A percentile compares a stretch with the other conserved stretches of the same genome.
Conservation (phyloP, 2,797 vertebrate species). For the Rhinichthys osculus region DNA sequence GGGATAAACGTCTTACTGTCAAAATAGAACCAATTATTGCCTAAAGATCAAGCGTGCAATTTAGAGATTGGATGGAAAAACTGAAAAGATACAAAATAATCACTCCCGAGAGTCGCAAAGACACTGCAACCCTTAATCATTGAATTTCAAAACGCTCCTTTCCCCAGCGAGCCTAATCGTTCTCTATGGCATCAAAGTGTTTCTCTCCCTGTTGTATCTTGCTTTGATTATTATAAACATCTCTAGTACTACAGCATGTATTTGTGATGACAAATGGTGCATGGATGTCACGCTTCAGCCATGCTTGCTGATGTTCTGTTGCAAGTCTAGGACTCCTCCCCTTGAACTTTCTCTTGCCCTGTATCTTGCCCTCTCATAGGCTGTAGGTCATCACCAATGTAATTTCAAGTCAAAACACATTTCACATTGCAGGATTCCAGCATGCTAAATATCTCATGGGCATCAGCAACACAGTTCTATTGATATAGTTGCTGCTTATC, state of each 20-base stretch:
- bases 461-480: too few relatives aligned
- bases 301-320: too few relatives aligned
- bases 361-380: too few relatives aligned
- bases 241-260: neutral
- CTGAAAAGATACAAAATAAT: conserved; percentile 20
- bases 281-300: too few relatives aligned
- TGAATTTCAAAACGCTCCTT: conserved; percentile 22
- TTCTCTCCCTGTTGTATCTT: neutral
- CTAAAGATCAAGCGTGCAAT: conserved; percentile 11
- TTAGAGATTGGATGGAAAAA: neutral
- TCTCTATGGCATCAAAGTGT: neutral
- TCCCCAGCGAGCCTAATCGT: neutral
- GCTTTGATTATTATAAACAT: conserved; percentile 15
- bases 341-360: too few relatives aligned
- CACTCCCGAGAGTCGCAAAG: neutral
- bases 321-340: too few relatives aligned
- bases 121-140: neutral
- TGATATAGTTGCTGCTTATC: neutral
- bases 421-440: too few relatives aligned
- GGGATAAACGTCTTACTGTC: conserved; percentile 8
- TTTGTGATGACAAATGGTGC: too few relatives aligned
- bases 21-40: conserved; percentile 14
- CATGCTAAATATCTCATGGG: too few relatives aligned
- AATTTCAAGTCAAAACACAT: too few relatives aligned
- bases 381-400: too few relatives aligned